These are phyloP conservation scores for Lagenorhynchus albirostris DNA, from an alignment of 2,113 vertebrate species.

Conservation along the genomic window DNA sequence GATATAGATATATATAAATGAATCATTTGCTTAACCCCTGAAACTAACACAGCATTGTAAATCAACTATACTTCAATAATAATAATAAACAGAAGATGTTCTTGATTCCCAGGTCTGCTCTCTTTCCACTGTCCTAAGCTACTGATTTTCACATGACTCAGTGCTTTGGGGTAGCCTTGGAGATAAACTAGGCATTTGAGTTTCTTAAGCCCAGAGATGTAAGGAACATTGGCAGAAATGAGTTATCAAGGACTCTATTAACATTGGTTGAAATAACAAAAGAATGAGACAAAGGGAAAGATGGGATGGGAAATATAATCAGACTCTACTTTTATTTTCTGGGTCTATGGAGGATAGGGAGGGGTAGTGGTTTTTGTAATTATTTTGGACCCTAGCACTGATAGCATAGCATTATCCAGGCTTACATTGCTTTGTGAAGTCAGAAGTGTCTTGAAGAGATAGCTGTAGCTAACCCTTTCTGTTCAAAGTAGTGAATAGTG, in stretches of 20 bases:
- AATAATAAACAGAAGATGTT: not conserved
- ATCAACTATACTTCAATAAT: not conserved
- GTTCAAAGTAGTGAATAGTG: not conserved
- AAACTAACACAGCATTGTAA: not conserved
- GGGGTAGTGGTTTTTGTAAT: not conserved
- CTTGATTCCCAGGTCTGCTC: not conserved
- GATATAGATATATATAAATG: not conserved
- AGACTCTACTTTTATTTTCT: not conserved
- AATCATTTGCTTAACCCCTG: not conserved
- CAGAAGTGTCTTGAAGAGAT: not conserved
- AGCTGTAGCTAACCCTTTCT: not conserved
- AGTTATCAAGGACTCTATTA: not conserved
- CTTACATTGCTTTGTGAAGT: not conserved
- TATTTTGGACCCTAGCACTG: not conserved
- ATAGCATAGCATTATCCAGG: not conserved
- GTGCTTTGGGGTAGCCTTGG: not conserved
- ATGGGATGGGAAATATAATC: not conserved
- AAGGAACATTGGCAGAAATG: not conserved
- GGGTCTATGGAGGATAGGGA: not conserved
- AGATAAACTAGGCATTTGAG: not conserved
- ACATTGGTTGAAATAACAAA: not conserved
- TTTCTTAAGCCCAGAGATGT: not conserved
- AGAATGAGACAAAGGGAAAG: conserved; percentile 5
- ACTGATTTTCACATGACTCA: not conserved
- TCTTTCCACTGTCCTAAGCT: not conserved